Conservation (phyloP, 2,888 invertebrate genomes). For the Rhodophaea formosa region DNA sequence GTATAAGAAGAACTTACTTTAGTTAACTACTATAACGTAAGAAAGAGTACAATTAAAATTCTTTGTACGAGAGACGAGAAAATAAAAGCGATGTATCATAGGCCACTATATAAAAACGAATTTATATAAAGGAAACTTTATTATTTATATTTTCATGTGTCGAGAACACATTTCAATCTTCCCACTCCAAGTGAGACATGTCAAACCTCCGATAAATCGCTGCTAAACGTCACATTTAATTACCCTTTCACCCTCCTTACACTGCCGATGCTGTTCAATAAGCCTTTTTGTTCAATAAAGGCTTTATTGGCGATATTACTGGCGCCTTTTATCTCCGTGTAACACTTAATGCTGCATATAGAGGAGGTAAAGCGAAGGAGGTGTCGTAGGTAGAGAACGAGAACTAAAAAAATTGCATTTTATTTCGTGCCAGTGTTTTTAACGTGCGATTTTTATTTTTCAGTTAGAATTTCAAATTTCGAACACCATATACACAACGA, state of each 20-base stretch:
- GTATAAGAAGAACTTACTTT: too few species aligned
- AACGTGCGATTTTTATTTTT: too few species aligned
- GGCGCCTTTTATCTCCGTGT: conserved; percentile 38
- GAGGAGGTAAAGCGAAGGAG: background rate
- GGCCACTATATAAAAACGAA: too few species aligned
- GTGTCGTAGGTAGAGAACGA: background rate
- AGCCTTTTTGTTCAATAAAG: conserved; percentile 32
- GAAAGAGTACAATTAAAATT: too few species aligned
- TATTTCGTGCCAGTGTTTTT: too few species aligned
- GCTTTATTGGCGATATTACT: conserved; percentile 39
- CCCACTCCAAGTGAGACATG: background rate
- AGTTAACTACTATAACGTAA: too few species aligned
- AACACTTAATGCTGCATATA: background rate
- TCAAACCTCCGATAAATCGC: conserved; percentile 1
- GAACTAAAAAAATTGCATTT: background rate
- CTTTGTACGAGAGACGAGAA: too few species aligned
- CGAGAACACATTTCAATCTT: background rate
- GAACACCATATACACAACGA: too few species aligned
- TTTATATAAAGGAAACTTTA: background rate
- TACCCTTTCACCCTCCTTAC: conserved; percentile 4
- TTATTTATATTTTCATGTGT: background rate
- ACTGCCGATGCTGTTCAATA: conserved; percentile 5
- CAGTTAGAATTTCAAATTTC: too few species aligned
- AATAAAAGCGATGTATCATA: too few species aligned
- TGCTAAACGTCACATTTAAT: conserved; percentile 8